Evolutionary conservation across 53 echinoderm and acorn worm genomes (phyloP).

Genomic region (Paracentrotus lividus): DNA sequence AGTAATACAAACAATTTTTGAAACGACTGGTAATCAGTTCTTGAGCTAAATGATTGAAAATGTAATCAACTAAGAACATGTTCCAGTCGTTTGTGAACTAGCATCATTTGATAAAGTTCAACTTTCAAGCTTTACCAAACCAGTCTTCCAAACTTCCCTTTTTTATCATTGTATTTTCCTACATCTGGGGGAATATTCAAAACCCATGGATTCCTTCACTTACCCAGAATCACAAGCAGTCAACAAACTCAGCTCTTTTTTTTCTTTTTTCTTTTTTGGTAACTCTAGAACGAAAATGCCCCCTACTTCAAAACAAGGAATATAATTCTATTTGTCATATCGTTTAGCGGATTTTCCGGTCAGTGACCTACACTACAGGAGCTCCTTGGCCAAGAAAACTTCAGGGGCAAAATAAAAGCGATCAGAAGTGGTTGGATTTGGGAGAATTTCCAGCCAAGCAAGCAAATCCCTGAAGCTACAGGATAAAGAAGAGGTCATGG

Average conservation of each 20-base stretch:
- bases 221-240: not conserved
- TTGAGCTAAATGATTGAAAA: too few species aligned
- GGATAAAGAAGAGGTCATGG: not conserved
- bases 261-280: too few species aligned
- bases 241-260: not conserved
- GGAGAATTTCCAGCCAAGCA: conserved; percentile 23
- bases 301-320: conserved; percentile 22
- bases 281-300: conserved; percentile 7
- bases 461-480: conserved; percentile 17
- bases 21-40: too few species aligned
- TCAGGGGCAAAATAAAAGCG: conserved; percentile 17
- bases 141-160: not conserved
- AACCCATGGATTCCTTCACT: not conserved
- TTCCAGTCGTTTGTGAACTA: too few species aligned
- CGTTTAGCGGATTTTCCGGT: conserved; percentile 15
- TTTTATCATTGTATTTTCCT: not conserved
- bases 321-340: conserved; percentile 29
- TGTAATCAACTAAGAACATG: too few species aligned
- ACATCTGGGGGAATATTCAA: not conserved
- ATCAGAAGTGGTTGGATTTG: conserved; percentile 1
- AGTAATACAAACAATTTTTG: too few species aligned
- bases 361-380: conserved; percentile 1
- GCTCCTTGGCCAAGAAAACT: not conserved
- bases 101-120: too few species aligned
- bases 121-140: too few species aligned